phyloP scores from a whole-genome alignment of 35 echinoderm and acorn worm species.

The Acanthaster planci region DNA sequence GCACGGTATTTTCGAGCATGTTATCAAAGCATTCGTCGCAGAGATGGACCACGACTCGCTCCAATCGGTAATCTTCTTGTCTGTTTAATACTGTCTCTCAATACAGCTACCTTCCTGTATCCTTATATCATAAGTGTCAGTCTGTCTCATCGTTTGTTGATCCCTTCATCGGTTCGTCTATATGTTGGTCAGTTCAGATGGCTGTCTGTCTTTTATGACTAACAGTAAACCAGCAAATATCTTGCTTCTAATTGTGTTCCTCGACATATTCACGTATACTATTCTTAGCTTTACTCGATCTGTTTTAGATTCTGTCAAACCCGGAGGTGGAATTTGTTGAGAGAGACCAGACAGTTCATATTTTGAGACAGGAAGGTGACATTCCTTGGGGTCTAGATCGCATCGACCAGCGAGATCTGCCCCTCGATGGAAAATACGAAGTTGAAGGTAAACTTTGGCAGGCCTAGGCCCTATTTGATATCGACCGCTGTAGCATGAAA shows the following conservation, averaged over 20 bases:
- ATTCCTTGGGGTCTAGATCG: conserved; percentile 55
- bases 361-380: neutral
- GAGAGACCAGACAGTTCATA: conserved; percentile 4
- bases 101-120: no score
- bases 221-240: neutral
- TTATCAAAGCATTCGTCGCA: neutral
- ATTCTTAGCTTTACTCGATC: neutral
- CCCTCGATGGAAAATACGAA: conserved; percentile 20
- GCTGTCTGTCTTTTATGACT: neutral
- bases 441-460: conserved; percentile 52
- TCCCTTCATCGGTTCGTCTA: neutral
- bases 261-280: no score
- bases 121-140: neutral
- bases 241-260: no score
- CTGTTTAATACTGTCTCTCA: neutral
- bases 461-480: no score
- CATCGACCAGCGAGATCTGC: conserved; percentile 51
- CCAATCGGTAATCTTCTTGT: neutral
- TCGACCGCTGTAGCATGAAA: no score
- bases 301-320: neutral
- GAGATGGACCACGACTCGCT: neutral
- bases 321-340: conserved; percentile 2
- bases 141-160: neutral
- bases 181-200: neutral
- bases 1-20: neutral